phyloP scores from a whole-genome alignment of 2,888 invertebrate genomes.

The Xanthorhoe spadicearia region DNA sequence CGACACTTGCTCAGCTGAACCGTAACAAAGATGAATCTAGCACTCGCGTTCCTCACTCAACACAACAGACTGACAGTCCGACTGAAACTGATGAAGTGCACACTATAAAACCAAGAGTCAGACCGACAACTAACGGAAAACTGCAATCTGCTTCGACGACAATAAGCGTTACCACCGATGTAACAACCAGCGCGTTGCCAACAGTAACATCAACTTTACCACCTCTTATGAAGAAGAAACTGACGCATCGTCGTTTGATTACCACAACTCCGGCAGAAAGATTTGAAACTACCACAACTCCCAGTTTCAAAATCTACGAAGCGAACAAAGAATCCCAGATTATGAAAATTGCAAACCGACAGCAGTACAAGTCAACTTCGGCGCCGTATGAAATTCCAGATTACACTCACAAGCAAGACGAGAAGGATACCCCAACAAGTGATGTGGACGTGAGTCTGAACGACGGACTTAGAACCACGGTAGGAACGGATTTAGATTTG shows the following conservation, averaged over 20 bases:
- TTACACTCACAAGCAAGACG: conserved; percentile 80
- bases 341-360: conserved; percentile 80
- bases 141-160: conserved; percentile 71
- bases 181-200: conserved; percentile 77
- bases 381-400: conserved; percentile 67
- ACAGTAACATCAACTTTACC: conserved; percentile 77
- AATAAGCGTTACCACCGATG: conserved; percentile 73
- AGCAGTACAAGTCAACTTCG: conserved; percentile 58
- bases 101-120: conserved; percentile 70
- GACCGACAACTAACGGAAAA: conserved; percentile 60
- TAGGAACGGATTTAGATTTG: conserved; percentile 61
- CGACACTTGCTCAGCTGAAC: conserved; percentile 62
- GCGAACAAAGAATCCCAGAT: conserved; percentile 74
- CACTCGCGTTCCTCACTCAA: conserved; percentile 45
- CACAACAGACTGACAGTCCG: conserved; percentile 59
- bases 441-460: conserved; percentile 73
- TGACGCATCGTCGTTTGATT: conserved; percentile 66
- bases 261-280: conserved; percentile 63
- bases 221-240: conserved; percentile 73
- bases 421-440: conserved; percentile 82
- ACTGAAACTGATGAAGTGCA: conserved; percentile 67
- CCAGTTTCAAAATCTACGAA: conserved; percentile 58
- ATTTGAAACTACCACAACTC: conserved; percentile 70
- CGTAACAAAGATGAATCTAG: conserved; percentile 64
- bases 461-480: conserved; percentile 62